Base-by-base conservation (phyloP, 2,797 vertebrate species). In the Naso thynnoides region DNA sequence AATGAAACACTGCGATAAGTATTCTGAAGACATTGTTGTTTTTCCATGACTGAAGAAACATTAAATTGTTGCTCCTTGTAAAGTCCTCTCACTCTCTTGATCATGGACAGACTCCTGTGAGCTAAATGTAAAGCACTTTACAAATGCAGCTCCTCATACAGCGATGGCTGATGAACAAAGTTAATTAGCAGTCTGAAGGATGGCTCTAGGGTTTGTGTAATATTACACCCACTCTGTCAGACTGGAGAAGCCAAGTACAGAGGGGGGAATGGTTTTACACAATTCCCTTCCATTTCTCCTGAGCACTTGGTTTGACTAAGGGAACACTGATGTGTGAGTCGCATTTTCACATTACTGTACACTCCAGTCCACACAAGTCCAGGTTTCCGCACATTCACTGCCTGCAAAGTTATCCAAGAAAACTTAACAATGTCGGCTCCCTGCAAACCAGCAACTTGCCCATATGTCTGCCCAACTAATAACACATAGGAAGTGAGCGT, bases 191-290 rank as follows among this genome's bases (percentile, higher is more conserved):
- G 73, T 81, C 18, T 4, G 62, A 74, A 84, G 71, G 45, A 81
- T 75, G 65, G 73, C 90, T 91, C 65, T 57, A 53, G 86, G 90
- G 81, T 87, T 90, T 86, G 86, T 90, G 83, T 88, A 90, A 89
- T 76, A 72, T 89, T 83, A 91, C 83, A 87, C 82, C 80, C 86
- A 82, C 84, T 82, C 78, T 92, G 88, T 93, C 90, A 92, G 78
- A 79, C 73, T 87, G 85, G 82, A 91, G 91, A 84, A 91, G 72
- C 68, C 61, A 44, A 69, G 65, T 23, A 75, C 63, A 82, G 81
- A 83, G 87, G 81, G 77, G 84, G 82, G 84, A 89, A 81, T 82
- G 84, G 73, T 10, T 19, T 63, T 45, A 21, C 19, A 26, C 27
- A 27, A 5, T 27, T 27, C 19, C 6, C 9, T 48, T 61, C 26